Evolutionary conservation across 2,797 vertebrate species (phyloP).

Genomic region (Eleutherodactylus coqui): DNA sequence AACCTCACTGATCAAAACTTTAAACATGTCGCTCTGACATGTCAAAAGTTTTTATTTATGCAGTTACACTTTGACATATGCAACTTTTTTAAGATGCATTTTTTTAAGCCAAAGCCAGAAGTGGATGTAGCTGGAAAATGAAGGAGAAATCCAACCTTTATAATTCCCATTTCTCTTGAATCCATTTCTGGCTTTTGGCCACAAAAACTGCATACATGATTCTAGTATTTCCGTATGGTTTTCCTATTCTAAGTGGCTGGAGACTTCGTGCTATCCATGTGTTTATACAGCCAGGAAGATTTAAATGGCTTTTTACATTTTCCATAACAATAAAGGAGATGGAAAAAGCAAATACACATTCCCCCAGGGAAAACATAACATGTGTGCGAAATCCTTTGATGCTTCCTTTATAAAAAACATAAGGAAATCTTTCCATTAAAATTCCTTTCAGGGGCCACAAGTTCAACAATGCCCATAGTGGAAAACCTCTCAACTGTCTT

Average conservation of each 20-base stretch:
- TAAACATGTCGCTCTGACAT: too few relatives aligned
- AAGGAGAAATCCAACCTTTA: too few relatives aligned
- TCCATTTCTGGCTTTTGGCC: too few relatives aligned
- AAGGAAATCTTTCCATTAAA: constrained; percentile 16
- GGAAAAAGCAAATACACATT: background rate
- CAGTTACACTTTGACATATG: too few relatives aligned
- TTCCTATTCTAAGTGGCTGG: background rate
- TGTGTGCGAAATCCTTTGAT: constrained; percentile 21
- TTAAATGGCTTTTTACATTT: background rate
- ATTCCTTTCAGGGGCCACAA: constrained; percentile 15
- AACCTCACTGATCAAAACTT: too few relatives aligned
- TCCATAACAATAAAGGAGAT: background rate
- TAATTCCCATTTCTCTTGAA: too few relatives aligned
- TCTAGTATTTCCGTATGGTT: background rate
- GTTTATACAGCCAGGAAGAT: background rate
- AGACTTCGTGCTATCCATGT: background rate
- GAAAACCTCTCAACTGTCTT: background rate
- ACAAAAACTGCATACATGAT: too few relatives aligned
- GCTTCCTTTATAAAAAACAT: constrained; percentile 27
- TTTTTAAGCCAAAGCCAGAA: too few relatives aligned
- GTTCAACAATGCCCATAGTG: background rate
- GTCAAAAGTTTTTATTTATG: too few relatives aligned
- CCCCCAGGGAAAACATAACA: constrained; percentile 22
- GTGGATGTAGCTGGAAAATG: too few relatives aligned
- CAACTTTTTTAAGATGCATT: too few relatives aligned